Evolutionary conservation across 1,140 invertebrate species (phyloP).

Genomic region (Nasonia giraulti): DNA sequence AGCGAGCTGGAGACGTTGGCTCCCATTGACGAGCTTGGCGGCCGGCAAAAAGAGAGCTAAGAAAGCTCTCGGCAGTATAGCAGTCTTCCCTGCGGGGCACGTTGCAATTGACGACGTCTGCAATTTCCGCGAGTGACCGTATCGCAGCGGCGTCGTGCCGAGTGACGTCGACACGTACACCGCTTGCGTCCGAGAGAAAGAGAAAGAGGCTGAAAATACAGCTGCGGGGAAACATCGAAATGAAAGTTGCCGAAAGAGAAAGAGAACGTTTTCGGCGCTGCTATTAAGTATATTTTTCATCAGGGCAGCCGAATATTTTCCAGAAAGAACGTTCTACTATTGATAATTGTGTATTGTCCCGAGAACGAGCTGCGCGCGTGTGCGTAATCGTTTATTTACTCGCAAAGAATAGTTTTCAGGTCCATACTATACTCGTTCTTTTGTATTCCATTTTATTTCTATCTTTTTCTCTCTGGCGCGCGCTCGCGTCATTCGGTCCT

Average conservation of each 20-base stretch:
- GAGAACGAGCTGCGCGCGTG: neutral
- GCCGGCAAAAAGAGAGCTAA: slow-evolving; percentile 27
- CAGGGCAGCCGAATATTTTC: neutral
- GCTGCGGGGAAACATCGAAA: slow-evolving; percentile 2
- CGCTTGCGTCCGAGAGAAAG: slow-evolving; percentile 13
- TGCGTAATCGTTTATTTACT: neutral
- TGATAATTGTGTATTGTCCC: neutral
- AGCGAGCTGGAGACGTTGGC: neutral
- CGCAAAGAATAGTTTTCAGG: neutral
- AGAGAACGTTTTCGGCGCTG: neutral
- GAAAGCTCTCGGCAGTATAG: slow-evolving; percentile 27
- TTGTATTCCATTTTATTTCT: slow-evolving; percentile 18
- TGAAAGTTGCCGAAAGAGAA: neutral
- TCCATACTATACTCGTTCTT: neutral
- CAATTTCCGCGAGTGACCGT: slow-evolving; percentile 59
- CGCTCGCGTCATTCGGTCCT: slow-evolving; percentile 12
- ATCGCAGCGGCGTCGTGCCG: slow-evolving; percentile 53
- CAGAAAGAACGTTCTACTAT: neutral
- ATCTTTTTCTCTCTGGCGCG: neutral
- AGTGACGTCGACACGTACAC: slow-evolving; percentile 7
- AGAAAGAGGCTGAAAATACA: slow-evolving; percentile 51
- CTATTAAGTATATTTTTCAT: neutral
- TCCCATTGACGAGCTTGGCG: slow-evolving; percentile 43
- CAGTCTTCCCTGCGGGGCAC: slow-evolving; percentile 52
- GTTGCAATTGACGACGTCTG: slow-evolving; percentile 58